Conservation (phyloP, 1,140 invertebrate species). For the Dendroctonus ponderosae region DNA sequence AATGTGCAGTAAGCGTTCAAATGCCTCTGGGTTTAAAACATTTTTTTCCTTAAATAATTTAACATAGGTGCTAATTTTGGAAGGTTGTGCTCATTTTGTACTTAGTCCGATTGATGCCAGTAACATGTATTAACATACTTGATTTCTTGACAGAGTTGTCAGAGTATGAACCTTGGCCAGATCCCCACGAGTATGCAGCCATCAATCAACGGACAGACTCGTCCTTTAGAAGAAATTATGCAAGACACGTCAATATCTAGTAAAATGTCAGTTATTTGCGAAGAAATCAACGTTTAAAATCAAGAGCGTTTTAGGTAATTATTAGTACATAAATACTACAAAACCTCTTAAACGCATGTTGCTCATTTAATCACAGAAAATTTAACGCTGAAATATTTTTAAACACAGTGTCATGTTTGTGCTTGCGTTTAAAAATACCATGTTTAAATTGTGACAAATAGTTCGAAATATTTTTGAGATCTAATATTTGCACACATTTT, state of each 20-base stretch:
- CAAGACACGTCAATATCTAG: conserved; percentile 31
- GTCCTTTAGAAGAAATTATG: conserved; percentile 37
- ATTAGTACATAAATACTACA: not conserved
- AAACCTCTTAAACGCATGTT: too few relatives aligned
- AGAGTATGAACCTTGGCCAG: conserved; percentile 43
- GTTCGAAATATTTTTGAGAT: too few relatives aligned
- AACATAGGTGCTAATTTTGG: not conserved
- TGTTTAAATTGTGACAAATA: too few relatives aligned
- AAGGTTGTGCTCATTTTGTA: not conserved
- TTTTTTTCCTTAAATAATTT: not conserved
- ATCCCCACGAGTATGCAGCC: conserved; percentile 35
- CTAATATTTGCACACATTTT: too few relatives aligned
- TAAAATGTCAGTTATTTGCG: conserved; percentile 15
- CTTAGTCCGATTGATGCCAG: not conserved
- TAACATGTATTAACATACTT: not conserved
- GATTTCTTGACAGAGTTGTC: conserved; percentile 40
- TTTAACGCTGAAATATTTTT: too few relatives aligned
- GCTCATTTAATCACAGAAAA: too few relatives aligned
- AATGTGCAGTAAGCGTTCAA: too few relatives aligned
- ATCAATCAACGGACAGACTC: conserved; percentile 39
- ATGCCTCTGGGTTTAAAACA: too few relatives aligned
- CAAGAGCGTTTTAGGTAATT: not conserved
- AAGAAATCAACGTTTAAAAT: conserved; percentile 20
- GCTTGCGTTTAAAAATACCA: too few relatives aligned
- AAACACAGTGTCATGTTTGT: too few relatives aligned